A percentile compares a stretch with the other conserved stretches of the same genome.
These are phyloP conservation scores for Seriola aureovittata DNA, from an alignment of 2,113 vertebrate genomes.

Conservation along the genomic window DNA sequence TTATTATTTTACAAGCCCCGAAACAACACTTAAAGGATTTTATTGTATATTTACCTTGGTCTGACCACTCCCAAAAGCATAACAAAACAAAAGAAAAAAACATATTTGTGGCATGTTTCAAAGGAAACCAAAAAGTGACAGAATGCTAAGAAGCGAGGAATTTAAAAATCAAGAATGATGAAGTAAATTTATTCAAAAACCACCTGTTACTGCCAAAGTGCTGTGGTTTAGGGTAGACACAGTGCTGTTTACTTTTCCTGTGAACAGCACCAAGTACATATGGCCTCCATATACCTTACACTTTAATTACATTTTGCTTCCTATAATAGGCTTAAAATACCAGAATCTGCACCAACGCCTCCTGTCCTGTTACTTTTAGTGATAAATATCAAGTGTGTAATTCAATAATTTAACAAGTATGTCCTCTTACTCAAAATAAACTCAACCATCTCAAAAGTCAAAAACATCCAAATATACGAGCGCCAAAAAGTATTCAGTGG, in stretches of 20 bases:
- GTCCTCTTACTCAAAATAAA: slow-evolving; percentile 4
- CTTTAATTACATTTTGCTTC: background rate
- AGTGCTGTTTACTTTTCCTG: slow-evolving; percentile 15
- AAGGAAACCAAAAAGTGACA: slow-evolving; percentile 36
- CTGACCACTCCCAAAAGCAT: slow-evolving; percentile 16
- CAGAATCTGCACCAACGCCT: background rate
- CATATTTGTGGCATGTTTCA: slow-evolving; percentile 17
- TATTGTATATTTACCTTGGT: slow-evolving; percentile 18
- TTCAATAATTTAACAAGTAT: slow-evolving; percentile 32
- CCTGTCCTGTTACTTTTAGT: background rate
- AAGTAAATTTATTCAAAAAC: slow-evolving; percentile 15
- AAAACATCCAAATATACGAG: slow-evolving; percentile 6
- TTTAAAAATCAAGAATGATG: slow-evolving; percentile 31
- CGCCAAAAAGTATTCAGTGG: background rate
- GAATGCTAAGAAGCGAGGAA: slow-evolving; percentile 44
- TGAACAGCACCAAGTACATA: slow-evolving; percentile 25
- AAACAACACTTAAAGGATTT: slow-evolving; percentile 22
- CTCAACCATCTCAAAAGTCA: slow-evolving; percentile 18
- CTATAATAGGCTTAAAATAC: slow-evolving; percentile 25
- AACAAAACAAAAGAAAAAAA: background rate
- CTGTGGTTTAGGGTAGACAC: slow-evolving; percentile 25
- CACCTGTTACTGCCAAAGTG: slow-evolving; percentile 50
- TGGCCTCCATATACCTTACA: slow-evolving; percentile 3
- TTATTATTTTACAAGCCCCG: slow-evolving; percentile 51
- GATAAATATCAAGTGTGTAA: slow-evolving; percentile 44